Conservation (phyloP, 1,140 invertebrate genomes). For the Aphis craccivora region DNA sequence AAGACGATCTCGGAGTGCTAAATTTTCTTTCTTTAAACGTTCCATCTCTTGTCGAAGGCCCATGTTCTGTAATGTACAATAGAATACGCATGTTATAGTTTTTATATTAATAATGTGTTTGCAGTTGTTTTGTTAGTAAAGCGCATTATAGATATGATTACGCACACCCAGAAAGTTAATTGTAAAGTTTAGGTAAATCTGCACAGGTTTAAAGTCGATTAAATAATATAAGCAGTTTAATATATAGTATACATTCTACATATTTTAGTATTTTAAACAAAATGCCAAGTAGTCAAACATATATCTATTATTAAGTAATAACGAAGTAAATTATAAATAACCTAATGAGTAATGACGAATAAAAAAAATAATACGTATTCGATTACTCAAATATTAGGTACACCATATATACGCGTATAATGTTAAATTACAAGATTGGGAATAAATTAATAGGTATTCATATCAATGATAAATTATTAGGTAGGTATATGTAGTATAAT, state of each 20-base stretch:
- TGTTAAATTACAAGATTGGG: neutral
- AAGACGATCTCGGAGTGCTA: constrained; percentile 83
- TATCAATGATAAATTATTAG: neutral
- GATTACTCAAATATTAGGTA: neutral
- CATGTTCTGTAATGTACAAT: constrained; percentile 74
- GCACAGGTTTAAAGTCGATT: neutral
- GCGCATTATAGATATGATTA: neutral
- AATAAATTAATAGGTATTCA: neutral
- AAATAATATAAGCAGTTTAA: neutral
- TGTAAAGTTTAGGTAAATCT: neutral
- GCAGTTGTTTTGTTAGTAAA: neutral
- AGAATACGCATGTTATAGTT: neutral
- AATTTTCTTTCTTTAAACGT: constrained; percentile 89
- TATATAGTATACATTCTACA: no score
- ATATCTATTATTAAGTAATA: neutral
- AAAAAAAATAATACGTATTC: neutral
- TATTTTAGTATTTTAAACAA: neutral
- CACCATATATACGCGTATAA: no score
- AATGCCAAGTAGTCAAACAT: neutral
- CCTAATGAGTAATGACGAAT: neutral
- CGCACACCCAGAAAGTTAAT: neutral
- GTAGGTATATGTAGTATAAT: neutral
- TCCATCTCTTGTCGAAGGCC: constrained; percentile 85
- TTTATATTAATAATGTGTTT: neutral
- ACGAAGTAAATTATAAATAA: neutral